These are phyloP conservation scores for Phoenoteleia sp. DNA, from an alignment of 2,888 invertebrate genomes.

Conservation along the genomic window DNA sequence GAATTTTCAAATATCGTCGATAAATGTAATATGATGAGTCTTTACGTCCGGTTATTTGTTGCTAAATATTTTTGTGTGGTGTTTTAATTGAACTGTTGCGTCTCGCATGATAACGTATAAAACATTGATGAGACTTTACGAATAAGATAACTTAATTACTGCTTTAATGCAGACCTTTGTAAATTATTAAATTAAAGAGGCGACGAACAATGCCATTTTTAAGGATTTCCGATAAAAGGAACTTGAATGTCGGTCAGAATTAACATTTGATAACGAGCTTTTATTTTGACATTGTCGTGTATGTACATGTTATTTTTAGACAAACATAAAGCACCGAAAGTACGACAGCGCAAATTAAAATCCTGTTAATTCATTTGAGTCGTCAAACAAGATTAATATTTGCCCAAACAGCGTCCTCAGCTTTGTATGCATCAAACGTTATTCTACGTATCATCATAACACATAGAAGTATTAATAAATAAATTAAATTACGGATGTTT, in stretches of 20 bases:
- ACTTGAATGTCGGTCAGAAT: slow-evolving; percentile 41
- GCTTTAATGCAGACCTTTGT: slow-evolving; percentile 3
- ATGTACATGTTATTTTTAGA: slow-evolving; percentile 1
- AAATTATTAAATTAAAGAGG: slow-evolving; percentile 25
- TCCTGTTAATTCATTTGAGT: slow-evolving; percentile 1
- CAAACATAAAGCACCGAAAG: not conserved
- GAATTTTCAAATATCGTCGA: not conserved
- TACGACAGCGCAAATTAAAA: not conserved
- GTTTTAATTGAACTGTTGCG: not conserved
- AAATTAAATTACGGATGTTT: no score
- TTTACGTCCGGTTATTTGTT: not conserved
- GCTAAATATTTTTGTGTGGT: no score
- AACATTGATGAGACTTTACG: not conserved
- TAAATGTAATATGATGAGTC: no score
- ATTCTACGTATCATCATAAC: no score
- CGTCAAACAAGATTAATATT: not conserved
- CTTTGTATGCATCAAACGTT: not conserved
- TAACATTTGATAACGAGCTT: slow-evolving; percentile 7
- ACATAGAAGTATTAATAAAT: no score
- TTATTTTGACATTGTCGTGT: not conserved
- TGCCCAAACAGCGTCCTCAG: not conserved
- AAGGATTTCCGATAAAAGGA: slow-evolving; percentile 39
- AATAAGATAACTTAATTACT: not conserved
- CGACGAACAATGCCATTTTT: slow-evolving; percentile 6
- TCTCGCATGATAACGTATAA: not conserved